Conservation (phyloP, 2,797 vertebrate species). For the Momotus momota region DNA sequence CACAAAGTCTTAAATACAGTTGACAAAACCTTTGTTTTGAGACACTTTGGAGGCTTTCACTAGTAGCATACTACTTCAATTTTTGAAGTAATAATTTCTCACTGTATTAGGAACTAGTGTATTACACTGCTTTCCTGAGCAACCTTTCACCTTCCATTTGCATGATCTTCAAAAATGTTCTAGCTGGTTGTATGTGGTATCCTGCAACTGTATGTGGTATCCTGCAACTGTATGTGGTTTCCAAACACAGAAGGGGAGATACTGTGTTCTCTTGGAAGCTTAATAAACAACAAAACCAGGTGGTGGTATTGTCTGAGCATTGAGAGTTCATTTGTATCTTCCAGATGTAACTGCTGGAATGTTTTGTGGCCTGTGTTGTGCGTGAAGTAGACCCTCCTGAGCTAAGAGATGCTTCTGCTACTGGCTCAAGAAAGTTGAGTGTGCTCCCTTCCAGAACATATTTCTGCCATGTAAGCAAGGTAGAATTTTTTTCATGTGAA, state of each 20-base stretch:
- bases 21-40: not conserved
- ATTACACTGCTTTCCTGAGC: not conserved
- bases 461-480: not conserved
- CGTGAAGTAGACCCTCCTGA: not conserved
- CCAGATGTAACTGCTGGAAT: not conserved
- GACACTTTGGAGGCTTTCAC: not conserved
- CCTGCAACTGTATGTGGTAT: not conserved
- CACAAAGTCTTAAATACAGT: not conserved
- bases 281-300: not conserved
- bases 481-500: not conserved
- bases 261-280: not conserved
- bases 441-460: not conserved
- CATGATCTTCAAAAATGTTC: not conserved
- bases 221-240: not conserved
- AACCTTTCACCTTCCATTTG: not conserved
- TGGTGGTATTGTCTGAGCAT: not conserved
- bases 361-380: not conserved
- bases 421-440: not conserved
- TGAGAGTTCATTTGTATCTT: not conserved
- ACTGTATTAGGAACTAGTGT: not conserved
- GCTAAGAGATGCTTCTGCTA: not conserved
- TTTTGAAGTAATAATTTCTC: not conserved
- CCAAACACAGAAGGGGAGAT: not conserved
- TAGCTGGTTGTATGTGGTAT: not conserved
- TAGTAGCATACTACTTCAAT: rapidly evolving